Evolutionary conservation across 2,888 invertebrate species (phyloP), one percentile per base, ranked within the genome.

Genomic region (Morpho helenor): DNA sequence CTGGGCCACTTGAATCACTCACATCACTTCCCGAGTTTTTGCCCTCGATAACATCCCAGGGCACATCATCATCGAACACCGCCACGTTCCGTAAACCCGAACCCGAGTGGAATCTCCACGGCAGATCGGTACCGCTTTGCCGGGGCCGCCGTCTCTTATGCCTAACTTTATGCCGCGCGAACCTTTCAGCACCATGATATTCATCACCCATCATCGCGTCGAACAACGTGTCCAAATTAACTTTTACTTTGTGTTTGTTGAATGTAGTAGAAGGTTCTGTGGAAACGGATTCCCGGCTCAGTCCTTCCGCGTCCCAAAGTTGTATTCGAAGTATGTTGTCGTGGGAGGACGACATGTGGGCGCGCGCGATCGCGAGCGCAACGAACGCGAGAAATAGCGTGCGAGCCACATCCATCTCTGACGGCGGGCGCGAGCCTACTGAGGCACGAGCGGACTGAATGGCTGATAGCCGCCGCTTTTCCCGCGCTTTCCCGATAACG

Each of bases 81-180:
- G 80, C 84, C 65, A 91, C 91, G 79, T 90, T 92, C 77, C 88
- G 77, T 77, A 87, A 71, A 74, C 81, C 79, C 69, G 87, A 82
- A 65, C 92, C 92, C 67, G 83, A 75, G 71, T 91, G 91, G 78
- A 91, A 91, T 79, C 91, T 84, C 92, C 92, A 91, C 65, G 88
- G 91, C 64, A 82, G 74, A 48, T 87, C 85, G 31, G 75, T 72
- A 42, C 82, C 82, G 65, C 76, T 79, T 68, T 85, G 82, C 67
- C 89, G 76, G 6, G 88, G 78, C 75, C 88, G 79, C 58, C 90
- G 84, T 66, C 91, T 74, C 87, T 90, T 90, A 63, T 90, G 90
- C 66, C 90, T 73, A 53, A 89, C 90, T 75, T 82, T 82, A 60
- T 90, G 90, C 60, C 87, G 76, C 43, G 87, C 85, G 68, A 84